Conservation (phyloP, 2,797 vertebrate species). For the Hoplostethus mediterraneus region DNA sequence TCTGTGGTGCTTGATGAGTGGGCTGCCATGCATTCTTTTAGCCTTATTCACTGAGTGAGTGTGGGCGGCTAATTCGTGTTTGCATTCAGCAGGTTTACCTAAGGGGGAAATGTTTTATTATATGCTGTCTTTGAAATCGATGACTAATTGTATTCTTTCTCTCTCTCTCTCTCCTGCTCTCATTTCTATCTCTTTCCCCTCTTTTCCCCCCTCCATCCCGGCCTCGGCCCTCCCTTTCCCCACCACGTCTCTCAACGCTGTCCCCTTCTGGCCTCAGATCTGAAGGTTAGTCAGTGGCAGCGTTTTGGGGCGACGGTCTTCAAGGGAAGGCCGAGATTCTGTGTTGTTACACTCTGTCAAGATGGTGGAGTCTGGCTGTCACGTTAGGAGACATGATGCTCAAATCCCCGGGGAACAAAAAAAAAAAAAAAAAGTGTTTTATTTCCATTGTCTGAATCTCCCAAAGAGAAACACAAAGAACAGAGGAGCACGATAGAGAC, state of each 20-base stretch:
- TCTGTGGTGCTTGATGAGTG: conserved; percentile 79
- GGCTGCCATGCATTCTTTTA: conserved; percentile 85
- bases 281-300: background rate
- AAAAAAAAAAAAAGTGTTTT: conserved; percentile 25
- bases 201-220: conserved; percentile 39
- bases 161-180: conserved; percentile 32
- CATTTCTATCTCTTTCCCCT: conserved; percentile 15
- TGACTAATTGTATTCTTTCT: conserved; percentile 84
- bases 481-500: conserved; percentile 18
- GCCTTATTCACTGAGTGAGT: conserved; percentile 83
- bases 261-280: conserved; percentile 32
- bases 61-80: conserved; percentile 88
- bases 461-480: conserved; percentile 33
- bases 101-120: conserved; percentile 87
- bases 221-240: conserved; percentile 26
- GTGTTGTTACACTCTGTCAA: conserved; percentile 2
- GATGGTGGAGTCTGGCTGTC: conserved; percentile 7
- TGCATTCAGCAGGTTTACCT: conserved; percentile 88
- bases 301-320: background rate
- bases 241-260: background rate
- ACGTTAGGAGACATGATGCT: conserved; percentile 11
- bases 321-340: conserved; percentile 9
- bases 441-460: conserved; percentile 14
- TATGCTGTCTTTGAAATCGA: conserved; percentile 86
- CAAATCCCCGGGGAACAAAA: background rate